Evolutionary conservation across 1,140 invertebrate species (phyloP), one percentile per base, ranked within the genome.

Genomic region (Lepidotrigona ventralis): DNA sequence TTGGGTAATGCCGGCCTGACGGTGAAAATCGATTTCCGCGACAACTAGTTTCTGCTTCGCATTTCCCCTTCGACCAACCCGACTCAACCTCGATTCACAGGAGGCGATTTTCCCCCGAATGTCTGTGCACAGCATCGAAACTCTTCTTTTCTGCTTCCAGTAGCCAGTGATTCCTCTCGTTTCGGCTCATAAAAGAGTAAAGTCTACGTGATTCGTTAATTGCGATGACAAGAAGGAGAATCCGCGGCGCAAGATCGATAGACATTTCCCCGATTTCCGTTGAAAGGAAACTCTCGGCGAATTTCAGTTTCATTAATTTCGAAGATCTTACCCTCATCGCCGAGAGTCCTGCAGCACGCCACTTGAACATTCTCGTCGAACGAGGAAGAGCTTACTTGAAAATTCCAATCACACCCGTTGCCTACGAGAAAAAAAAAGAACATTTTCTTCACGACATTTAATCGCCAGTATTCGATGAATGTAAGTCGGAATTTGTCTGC

Each of bases 221-320:
- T 83, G 84, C 74, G 54, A 78, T 58, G 80, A 81, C 83, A 74
- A 76, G 26, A 39, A 76, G 71, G n/a, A 76, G 60, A 70, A 66
- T 75, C n/a, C 58, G 51, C 53, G 63, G 46, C 51, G 17, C 64
- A 53, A 69, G 74, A 88, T 88, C 84, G 86, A 88, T 85, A 76
- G 87, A 87, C 79, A 87, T 87, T 88, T 85, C 87, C 86, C 72
- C 85, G 86, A 88, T 88, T 88, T 88, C 87, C 86, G 84, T 53
- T 85, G 87, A 88, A 88, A 88, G 86, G 84, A 88, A 88, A 88
- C 83, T 83, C 86, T 83, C 84, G 56, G 80, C 84, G 84, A 88
- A 88, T 88, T 88, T 88, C 87, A 88, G 87, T 88, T 88, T 88
- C 87, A 88, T 88, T 88, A 88, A 88, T 88, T 88, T 88, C 86